Conservation (phyloP, 2,888 invertebrate species). For the Rhagium mordax region DNA sequence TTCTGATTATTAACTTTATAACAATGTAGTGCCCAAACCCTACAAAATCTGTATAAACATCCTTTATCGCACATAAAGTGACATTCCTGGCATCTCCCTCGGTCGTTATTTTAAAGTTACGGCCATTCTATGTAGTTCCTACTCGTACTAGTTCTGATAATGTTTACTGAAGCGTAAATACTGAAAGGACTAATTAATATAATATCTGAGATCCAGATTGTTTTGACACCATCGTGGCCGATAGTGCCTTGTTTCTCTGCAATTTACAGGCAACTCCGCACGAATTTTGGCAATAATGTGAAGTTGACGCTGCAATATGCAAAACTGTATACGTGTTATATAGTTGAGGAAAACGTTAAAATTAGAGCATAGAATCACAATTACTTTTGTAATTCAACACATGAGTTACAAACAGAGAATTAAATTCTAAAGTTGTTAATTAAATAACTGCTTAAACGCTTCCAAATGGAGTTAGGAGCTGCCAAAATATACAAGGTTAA, state of each 20-base stretch:
- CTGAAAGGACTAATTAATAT: conserved; percentile 42
- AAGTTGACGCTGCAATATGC: not conserved
- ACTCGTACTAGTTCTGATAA: conserved; percentile 11
- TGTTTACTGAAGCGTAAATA: conserved; percentile 37
- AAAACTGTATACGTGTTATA: not conserved
- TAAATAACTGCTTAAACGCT: too few relatives aligned
- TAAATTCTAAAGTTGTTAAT: too few relatives aligned
- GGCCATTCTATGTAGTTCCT: conserved; percentile 3
- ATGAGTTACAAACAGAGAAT: too few relatives aligned
- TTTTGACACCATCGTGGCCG: conserved; percentile 38
- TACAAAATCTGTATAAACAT: conserved; percentile 8
- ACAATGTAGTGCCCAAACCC: not conserved
- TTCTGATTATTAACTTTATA: not conserved
- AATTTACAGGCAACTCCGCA: not conserved
- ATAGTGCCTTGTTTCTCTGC: not conserved
- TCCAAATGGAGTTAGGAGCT: too few relatives aligned
- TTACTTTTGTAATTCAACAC: too few relatives aligned
- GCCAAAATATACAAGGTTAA: too few relatives aligned
- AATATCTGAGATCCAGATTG: conserved; percentile 44
- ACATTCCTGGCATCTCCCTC: conserved; percentile 6
- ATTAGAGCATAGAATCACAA: not conserved
- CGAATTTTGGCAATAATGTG: not conserved
- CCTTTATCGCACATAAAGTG: conserved; percentile 23
- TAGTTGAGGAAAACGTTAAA: not conserved
- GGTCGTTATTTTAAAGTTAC: conserved; percentile 13